A percentile compares a stretch with the other conserved stretches of the same genome.
phyloP scores from a whole-genome alignment of 2,797 vertebrate species.

The Megaceryle alcyon region DNA sequence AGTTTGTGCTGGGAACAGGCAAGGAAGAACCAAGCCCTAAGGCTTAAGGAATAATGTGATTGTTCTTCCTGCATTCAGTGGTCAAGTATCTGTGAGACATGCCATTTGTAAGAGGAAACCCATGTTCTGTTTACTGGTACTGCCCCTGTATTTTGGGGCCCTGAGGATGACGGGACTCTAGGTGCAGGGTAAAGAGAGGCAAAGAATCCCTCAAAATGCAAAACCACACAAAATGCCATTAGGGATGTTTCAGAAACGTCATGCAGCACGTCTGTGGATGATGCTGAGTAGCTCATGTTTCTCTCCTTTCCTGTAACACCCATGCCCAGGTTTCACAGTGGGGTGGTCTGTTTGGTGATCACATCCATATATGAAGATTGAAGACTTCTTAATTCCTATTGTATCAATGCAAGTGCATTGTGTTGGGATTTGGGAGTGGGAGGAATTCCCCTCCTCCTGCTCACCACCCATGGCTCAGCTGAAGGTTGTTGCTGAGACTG shows the following conservation, averaged over 20 bases:
- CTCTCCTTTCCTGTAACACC: not conserved
- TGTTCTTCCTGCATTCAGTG: not conserved
- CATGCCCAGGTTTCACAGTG: not conserved
- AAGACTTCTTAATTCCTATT: not conserved
- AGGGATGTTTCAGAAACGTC: not conserved
- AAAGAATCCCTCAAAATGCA: not conserved
- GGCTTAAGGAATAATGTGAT: not conserved
- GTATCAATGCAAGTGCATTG: not conserved
- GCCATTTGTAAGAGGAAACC: not conserved
- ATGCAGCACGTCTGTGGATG: fast-evolving
- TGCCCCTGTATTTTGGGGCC: not conserved
- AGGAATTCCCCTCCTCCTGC: not conserved
- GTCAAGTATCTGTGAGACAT: not conserved
- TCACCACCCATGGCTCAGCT: not conserved
- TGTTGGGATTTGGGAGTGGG: not conserved
- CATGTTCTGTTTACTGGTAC: not conserved
- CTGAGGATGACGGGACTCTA: fast-evolving
- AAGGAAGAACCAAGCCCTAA: not conserved
- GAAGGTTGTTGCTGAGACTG: not conserved
- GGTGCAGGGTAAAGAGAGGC: not conserved
- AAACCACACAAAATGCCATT: fast-evolving
- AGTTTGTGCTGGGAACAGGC: not conserved
- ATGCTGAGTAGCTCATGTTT: fast-evolving
- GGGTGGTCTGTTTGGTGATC: not conserved
- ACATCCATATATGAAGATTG: fast-evolving